These are phyloP conservation scores for Rhinella marina DNA, from an alignment of 2,797 vertebrate genomes.

Conservation along the genomic window DNA sequence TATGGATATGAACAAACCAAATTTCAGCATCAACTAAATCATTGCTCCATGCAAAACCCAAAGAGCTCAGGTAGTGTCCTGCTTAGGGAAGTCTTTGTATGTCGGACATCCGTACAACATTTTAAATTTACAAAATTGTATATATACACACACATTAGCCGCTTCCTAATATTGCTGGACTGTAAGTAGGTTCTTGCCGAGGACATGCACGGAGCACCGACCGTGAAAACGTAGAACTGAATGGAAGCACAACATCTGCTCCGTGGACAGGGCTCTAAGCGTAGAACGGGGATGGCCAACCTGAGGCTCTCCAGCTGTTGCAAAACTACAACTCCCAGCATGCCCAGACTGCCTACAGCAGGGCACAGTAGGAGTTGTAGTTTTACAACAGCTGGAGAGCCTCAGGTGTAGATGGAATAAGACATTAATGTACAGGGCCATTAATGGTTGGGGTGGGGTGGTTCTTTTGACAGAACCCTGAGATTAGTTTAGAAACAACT, in stretches of 20 bases:
- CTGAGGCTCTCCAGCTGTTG: no score
- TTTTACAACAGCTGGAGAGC: no score
- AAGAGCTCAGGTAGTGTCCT: neutral
- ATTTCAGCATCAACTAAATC: neutral
- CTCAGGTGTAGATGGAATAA: no score
- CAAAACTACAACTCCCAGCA: no score
- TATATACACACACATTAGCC: neutral
- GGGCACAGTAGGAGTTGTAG: no score
- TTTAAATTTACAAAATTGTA: neutral
- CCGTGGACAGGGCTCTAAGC: neutral
- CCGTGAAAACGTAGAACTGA: neutral
- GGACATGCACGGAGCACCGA: neutral
- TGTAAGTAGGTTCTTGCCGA: neutral
- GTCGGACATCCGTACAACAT: neutral
- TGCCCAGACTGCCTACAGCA: no score
- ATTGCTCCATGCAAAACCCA: neutral
- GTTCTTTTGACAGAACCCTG: neutral
- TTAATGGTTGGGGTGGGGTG: neutral
- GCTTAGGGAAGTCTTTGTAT: neutral
- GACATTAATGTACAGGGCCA: neutral
- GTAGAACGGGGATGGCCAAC: no score
- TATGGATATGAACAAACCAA: neutral
- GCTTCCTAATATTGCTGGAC: neutral
- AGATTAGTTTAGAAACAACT: neutral
- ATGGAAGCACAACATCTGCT: slow-evolving; percentile 7